Evolutionary conservation across 2,113 vertebrate genomes (phyloP), one percentile per base, ranked within the genome.

Genomic region (Syngnathus floridae): DNA sequence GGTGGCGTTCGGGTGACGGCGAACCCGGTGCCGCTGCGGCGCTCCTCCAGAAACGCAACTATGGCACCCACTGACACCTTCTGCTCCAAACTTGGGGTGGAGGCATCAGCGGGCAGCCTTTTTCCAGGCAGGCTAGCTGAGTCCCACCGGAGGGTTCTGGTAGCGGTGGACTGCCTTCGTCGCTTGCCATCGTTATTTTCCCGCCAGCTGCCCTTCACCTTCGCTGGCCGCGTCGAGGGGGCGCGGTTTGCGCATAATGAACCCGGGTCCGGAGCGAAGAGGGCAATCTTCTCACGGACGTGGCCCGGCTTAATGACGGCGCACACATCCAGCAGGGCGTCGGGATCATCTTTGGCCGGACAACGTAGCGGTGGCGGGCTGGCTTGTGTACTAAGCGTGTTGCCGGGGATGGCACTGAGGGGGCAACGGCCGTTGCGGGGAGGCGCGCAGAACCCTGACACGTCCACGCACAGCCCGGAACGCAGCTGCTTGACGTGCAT

Each of bases 201-300:
- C 66, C 79, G 73, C 79, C 80, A 67, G 72, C 68, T 77, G 0
- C 81, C 67, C 57, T 81, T 84, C 0, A 68, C 73, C 78, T 82
- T 88, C 26, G 9, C 43, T 0, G 66, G 65, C 14, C 80, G 48
- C 0, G 60, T 16, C 1, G 17, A 10, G 17, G 51, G 8, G 1
- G 5, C 19, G 14, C 46, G 13, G 57, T 3, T 64, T 0, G 5
- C 1, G 19, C 59, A 52, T 3, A 1, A 45, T 5, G 57, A 31
- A 0, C 66, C 60, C 1, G 45, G 3, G 2, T 83, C 70, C 57
- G 88, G 90, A 0, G 94, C 92, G 4, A 98, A 99, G 83, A 99
- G 94, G 0, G 95, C 95, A 0, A 99, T 95, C 80, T 99, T 98
- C 86, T 99, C 95, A 65, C 94, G 94, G 0, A 96, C 98, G 21